A percentile compares a stretch with the other conserved stretches of the same genome.
Evolutionary conservation across 2,113 vertebrate genomes (phyloP).

Genomic region (Mohoua ochrocephala): DNA sequence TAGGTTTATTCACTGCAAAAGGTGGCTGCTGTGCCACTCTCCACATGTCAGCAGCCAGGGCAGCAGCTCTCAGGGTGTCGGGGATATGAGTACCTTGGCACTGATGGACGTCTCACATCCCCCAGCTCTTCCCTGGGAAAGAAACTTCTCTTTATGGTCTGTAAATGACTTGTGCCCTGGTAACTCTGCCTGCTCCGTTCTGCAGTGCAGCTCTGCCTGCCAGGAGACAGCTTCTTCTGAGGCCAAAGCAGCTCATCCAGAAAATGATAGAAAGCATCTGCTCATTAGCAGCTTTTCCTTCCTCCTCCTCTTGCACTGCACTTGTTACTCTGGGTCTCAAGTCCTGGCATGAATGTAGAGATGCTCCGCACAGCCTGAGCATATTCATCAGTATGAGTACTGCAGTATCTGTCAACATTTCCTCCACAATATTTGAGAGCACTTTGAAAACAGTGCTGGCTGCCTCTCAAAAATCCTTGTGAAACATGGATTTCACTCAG

Average conservation of each 20-base stretch:
- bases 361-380: not conserved
- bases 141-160: not conserved
- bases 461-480: not conserved
- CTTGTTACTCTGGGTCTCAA: not conserved
- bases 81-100: not conserved
- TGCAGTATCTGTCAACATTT: not conserved
- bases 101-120: fast-evolving
- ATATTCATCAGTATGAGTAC: not conserved
- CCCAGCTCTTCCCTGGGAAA: not conserved
- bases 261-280: not conserved
- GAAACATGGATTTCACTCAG: not conserved
- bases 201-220: not conserved
- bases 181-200: not conserved
- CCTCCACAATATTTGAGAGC: not conserved
- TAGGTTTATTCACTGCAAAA: not conserved
- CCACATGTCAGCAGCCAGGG: not conserved
- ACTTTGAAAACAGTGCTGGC: not conserved
- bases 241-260: not conserved
- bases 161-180: not conserved
- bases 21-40: not conserved
- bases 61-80: not conserved
- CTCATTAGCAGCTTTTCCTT: not conserved
- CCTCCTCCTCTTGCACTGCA: not conserved
- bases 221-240: not conserved
- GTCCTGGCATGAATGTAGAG: not conserved